phyloP scores from a whole-genome alignment of 30 jellyfish, hydroid and myxozoan species.

The Calvadosia cruxmelitensis region DNA sequence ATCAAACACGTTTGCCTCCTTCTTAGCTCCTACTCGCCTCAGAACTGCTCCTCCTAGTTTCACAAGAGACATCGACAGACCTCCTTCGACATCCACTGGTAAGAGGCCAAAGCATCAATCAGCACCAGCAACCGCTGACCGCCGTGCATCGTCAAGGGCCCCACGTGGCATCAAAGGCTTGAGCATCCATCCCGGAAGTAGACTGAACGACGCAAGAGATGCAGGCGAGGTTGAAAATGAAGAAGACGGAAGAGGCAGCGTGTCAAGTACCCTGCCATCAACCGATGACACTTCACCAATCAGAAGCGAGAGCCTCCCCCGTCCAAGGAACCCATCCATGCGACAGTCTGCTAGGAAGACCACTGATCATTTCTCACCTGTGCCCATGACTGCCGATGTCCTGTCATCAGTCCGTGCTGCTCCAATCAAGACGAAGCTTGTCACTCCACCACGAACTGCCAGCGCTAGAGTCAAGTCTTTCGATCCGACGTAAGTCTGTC shows the following conservation, averaged over 20 bases:
- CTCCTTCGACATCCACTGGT: neutral
- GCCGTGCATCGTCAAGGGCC: neutral
- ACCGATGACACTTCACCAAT: too few species aligned
- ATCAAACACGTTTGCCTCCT: too few species aligned
- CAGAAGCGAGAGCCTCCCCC: neutral
- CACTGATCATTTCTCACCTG: neutral
- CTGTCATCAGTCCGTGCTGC: neutral
- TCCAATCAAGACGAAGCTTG: neutral
- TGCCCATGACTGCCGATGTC: neutral
- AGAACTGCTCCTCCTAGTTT: constrained; percentile 25
- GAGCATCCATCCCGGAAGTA: neutral
- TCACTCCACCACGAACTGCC: neutral
- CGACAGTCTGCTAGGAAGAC: neutral
- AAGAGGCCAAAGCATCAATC: neutral
- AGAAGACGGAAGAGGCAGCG: too few species aligned
- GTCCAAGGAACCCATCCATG: neutral
- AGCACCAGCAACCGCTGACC: neutral
- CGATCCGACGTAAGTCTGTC: neutral
- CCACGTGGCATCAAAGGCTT: neutral
- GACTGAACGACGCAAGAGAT: neutral
- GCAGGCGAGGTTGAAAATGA: neutral
- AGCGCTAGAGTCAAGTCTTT: neutral
- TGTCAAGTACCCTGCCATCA: too few species aligned
- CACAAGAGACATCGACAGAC: neutral
- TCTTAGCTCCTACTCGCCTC: constrained; percentile 34